These are phyloP conservation scores for Caligus rogercresseyi DNA, from an alignment of 1,140 invertebrate species.

Conservation along the genomic window DNA sequence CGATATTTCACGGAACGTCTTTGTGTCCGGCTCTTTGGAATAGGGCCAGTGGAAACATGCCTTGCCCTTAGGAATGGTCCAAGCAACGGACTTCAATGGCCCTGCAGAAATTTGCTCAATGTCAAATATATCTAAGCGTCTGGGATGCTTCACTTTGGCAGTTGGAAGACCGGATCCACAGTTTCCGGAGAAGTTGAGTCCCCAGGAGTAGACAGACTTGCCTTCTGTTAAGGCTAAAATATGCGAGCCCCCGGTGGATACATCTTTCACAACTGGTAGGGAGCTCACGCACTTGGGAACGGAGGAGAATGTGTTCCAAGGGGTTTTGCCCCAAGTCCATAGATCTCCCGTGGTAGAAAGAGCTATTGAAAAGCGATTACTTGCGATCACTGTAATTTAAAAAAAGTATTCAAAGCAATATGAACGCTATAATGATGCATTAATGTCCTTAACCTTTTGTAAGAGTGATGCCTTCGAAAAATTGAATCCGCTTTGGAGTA, in stretches of 20 bases:
- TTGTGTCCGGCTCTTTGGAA: not conserved
- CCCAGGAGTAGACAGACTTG: conserved; percentile 42
- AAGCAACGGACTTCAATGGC: conserved; percentile 46
- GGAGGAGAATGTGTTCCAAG: not conserved
- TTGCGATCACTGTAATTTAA: not conserved
- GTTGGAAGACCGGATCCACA: conserved; percentile 48
- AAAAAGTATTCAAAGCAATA: no score
- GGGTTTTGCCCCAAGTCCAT: not conserved
- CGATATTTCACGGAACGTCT: not conserved
- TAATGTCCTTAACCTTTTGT: not conserved
- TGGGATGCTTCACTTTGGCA: conserved; percentile 40
- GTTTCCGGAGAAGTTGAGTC: conserved; percentile 48
- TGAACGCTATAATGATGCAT: not conserved
- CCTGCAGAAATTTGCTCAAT: conserved; percentile 47
- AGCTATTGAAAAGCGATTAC: not conserved
- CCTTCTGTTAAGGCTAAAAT: not conserved
- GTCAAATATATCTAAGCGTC: conserved; percentile 38
- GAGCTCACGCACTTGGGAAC: not conserved
- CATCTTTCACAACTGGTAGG: not conserved
- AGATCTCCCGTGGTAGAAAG: not conserved
- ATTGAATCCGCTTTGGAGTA: conserved; percentile 29
- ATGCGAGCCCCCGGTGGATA: not conserved
- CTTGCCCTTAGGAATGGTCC: conserved; percentile 35
- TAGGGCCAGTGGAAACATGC: not conserved
- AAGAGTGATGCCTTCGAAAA: not conserved